These are phyloP conservation scores for Ptychoptera albimana DNA, from an alignment of 2,888 invertebrate species.

Conservation along the genomic window DNA sequence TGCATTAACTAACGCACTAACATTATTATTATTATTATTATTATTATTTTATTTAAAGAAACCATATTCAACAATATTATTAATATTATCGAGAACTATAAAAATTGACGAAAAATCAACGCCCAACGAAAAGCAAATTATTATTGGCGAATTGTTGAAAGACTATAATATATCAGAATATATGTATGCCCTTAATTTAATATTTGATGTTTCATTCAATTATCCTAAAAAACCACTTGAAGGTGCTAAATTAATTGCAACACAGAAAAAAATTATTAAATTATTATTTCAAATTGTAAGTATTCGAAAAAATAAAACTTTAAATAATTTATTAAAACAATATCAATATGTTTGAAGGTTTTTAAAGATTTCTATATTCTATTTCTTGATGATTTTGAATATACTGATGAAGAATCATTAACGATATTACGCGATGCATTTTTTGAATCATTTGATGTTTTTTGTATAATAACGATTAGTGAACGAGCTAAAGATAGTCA, in stretches of 20 bases:
- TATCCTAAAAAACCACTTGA: conserved; percentile 16
- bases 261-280: conserved; percentile 26
- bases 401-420: conserved; percentile 40
- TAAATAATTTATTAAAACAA: conserved; percentile 10
- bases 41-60: conserved; percentile 16
- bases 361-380: conserved; percentile 18
- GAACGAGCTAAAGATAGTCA: not conserved
- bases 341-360: conserved; percentile 8
- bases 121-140: conserved; percentile 25
- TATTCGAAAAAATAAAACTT: conserved; percentile 11
- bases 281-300: conserved; percentile 28
- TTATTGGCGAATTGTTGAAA: conserved; percentile 21
- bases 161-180: conserved; percentile 13
- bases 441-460: conserved; percentile 30
- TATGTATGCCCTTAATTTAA: conserved; percentile 33
- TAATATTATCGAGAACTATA: conserved; percentile 30
- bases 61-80: conserved; percentile 28
- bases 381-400: conserved; percentile 25
- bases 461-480: conserved; percentile 22
- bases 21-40: not conserved
- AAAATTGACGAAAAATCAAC: conserved; percentile 22
- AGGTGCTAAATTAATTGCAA: conserved; percentile 16
- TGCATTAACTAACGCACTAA: not conserved
- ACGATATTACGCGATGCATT: conserved; percentile 29
- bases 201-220: conserved; percentile 29